These are phyloP conservation scores for Agraylea sexmaculata DNA, from an alignment of 1,140 invertebrate species.

Conservation along the genomic window DNA sequence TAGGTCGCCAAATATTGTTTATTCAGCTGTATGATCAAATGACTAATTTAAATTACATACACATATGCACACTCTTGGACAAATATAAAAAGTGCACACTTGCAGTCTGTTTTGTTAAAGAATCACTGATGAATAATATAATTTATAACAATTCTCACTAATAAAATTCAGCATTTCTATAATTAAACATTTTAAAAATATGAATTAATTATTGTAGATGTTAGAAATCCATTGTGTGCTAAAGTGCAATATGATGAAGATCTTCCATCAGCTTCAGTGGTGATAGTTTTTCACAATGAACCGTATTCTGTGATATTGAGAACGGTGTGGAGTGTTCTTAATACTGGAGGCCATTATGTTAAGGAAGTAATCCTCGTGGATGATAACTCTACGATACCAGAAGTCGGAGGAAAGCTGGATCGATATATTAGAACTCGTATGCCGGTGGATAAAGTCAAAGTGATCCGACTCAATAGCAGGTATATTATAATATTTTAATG, in stretches of 20 bases:
- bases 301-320: slow-evolving; percentile 72
- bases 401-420: slow-evolving; percentile 61
- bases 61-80: background rate
- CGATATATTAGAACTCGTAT: slow-evolving; percentile 62
- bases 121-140: no score
- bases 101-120: no score
- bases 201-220: slow-evolving; percentile 27
- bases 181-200: slow-evolving; percentile 2
- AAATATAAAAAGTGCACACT: no score
- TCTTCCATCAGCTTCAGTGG: slow-evolving; percentile 47
- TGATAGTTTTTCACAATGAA: slow-evolving; percentile 87
- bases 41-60: background rate
- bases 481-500: slow-evolving; percentile 23
- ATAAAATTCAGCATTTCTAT: no score
- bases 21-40: background rate
- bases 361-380: slow-evolving; percentile 84
- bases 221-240: slow-evolving; percentile 39
- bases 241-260: slow-evolving; percentile 36
- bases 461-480: slow-evolving; percentile 65
- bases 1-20: background rate
- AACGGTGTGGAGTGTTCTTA: slow-evolving; percentile 80
- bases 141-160: no score
- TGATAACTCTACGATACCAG: slow-evolving; percentile 71
- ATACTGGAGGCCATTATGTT: slow-evolving; percentile 51
- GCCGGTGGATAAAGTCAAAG: slow-evolving; percentile 51